Evolutionary conservation across 2,888 invertebrate species (phyloP), one percentile per base, ranked within the genome.

Genomic region (Orthosia gothica): DNA sequence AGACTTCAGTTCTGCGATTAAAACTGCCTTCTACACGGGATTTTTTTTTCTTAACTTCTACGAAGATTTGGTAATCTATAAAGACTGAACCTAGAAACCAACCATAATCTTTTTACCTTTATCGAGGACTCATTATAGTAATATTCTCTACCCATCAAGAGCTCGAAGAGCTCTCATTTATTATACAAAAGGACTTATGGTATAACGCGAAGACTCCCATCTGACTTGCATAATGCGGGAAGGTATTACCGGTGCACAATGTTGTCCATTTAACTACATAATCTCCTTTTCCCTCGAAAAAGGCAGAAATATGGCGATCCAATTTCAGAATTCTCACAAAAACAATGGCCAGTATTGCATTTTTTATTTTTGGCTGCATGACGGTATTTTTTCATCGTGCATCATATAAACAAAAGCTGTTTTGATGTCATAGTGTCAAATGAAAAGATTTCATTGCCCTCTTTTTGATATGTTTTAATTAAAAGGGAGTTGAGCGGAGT

Each of bases 101-200:
- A 9, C 13, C 0, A 15, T 18, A 16, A 15, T 1, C 40, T 52
- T n/a, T 52, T 54, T 1, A 7, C 18, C 16, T 20, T 64, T 52
- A 23, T 23, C 13, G 32, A 49, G 55, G 12, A 15, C 5, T 0
- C n/a, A 45, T 50, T 67, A 58, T 65, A 50, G 23, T 50, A 64
- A 58, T 65, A 50, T 40, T 13, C 32, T 16, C 7, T 15, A 52
- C 23, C 57, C 49, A n/a, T 63, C 12, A 5, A 15, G 13, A 9
- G 11, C 49, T 54, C n/a, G 9, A 32, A 63, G 74, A 81, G 32
- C 81, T 26, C 63, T 67, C 67, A 78, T 78, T 67, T 81, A 74
- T 74, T 62, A 66, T 61, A 65, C 74, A 57, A 57, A 52, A 75
- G 32, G 57, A 57, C 66, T 75, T 77, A 65, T 74, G 74, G 49